phyloP scores from a whole-genome alignment of 2,797 vertebrate genomes.

The Acestrorhynchus altus region DNA sequence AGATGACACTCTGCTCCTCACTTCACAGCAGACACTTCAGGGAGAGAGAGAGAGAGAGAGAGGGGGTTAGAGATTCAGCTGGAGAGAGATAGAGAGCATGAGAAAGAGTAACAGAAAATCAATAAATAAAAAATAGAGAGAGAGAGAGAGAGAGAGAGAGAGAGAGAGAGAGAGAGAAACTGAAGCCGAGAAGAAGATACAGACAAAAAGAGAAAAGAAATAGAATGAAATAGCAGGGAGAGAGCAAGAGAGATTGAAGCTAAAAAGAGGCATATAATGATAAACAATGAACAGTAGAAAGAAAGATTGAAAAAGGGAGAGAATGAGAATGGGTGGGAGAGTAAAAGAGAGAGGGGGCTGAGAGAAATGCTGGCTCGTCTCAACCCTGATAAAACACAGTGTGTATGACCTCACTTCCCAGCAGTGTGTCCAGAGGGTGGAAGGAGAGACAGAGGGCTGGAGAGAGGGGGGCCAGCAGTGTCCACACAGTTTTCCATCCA shows the following conservation, averaged over 20 bases:
- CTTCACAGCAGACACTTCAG: slow-evolving; percentile 35
- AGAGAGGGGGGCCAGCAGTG: slow-evolving; percentile 16
- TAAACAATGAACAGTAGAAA: slow-evolving; percentile 3
- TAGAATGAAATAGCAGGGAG: not conserved
- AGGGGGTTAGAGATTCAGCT: slow-evolving; percentile 14
- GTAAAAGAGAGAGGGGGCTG: slow-evolving; percentile 20
- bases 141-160: not conserved
- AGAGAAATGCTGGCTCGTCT: slow-evolving; percentile 26
- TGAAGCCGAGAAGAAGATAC: not conserved
- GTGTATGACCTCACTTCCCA: slow-evolving; percentile 60
- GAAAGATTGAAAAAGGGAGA: not conserved
- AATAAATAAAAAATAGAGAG: no score
- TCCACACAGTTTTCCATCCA: slow-evolving; percentile 37
- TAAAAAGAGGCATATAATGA: slow-evolving; percentile 10
- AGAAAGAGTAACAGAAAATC: not conserved
- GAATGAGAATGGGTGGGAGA: slow-evolving; percentile 18
- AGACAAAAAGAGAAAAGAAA: not conserved
- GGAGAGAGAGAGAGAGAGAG: slow-evolving; percentile 26
- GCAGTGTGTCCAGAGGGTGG: slow-evolving; percentile 39
- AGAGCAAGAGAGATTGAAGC: not conserved
- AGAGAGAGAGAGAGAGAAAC: not conserved
- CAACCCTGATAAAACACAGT: slow-evolving; percentile 56
- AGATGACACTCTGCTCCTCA: slow-evolving; percentile 10
- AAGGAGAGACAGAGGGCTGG: slow-evolving; percentile 53
- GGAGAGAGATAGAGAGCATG: not conserved